Evolutionary conservation across 2,888 invertebrate genomes (phyloP), one percentile per base, ranked within the genome.

Genomic region (Trichopoda pennipes): DNA sequence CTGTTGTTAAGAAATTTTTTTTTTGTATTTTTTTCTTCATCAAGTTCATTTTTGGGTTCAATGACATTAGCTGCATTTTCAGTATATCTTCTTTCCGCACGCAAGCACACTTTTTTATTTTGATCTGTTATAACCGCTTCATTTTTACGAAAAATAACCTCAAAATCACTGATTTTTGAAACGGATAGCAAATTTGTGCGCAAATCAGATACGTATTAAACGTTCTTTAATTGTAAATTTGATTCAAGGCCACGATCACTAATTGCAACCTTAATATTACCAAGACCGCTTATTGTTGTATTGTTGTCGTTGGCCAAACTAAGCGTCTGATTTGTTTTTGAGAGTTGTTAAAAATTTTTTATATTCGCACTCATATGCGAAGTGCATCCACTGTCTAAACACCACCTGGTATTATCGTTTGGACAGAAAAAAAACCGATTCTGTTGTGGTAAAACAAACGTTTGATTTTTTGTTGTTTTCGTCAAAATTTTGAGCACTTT

Each of bases 161-260:
- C 42, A 42, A 42, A 14, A 42, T 7, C 42, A 14, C 12, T 42
- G 14, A 42, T 42, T 42, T 42, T 42, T 14, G 42, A 63, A 9
- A 84, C 69, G 2, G 81, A 85, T 23, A 85, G 56, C 16, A 85
- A 69, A 73, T 84, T 85, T 47, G 83, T 77, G 7, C 56, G 44
- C 55, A 74, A 64, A 56, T 74, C 56, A 16, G 64, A 47, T 19
- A 64, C 74, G 47, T 58, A 74, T 19, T 82, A 73, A 3, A 83
- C 84, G 32, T 19, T 85, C 72, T 17, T 74, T 7, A 85, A 44
- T 10, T 47, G 74, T 32, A 85, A 51, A 10, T 70, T 73, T 38
- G 68, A 68, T 53, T 47, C 1, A 17, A 16, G 1, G 14, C 42
- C 42, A n/a, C 61, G 23, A 19, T 76, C 51, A 3, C 63, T 60